These are phyloP conservation scores for Acanthoscelides obtectus DNA, from an alignment of 2,888 invertebrate species.

Conservation along the genomic window DNA sequence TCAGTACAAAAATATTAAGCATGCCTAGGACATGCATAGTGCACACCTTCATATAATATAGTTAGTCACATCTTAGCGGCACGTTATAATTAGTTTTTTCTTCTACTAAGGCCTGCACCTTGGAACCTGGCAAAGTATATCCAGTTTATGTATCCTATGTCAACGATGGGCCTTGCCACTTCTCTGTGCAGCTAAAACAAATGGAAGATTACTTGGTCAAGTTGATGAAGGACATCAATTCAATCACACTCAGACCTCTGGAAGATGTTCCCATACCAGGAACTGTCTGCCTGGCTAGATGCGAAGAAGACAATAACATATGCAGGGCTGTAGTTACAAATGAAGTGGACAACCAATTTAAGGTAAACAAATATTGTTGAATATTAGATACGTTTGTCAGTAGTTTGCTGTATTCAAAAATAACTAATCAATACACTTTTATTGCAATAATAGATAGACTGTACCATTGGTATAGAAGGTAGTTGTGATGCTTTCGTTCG, in stretches of 20 bases:
- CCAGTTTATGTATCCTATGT: constrained; percentile 71
- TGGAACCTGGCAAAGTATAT: constrained; percentile 56
- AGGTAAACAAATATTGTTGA: too few species aligned
- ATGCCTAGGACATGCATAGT: too few species aligned
- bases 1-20: too few species aligned
- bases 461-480: too few species aligned
- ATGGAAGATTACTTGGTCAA: constrained; percentile 57
- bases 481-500: too few species aligned
- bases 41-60: too few species aligned
- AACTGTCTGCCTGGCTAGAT: constrained; percentile 71
- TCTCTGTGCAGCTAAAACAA: constrained; percentile 67
- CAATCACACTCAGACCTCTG: constrained; percentile 56
- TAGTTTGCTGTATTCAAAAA: too few species aligned
- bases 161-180: constrained; percentile 74
- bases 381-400: too few species aligned
- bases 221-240: constrained; percentile 71
- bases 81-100: constrained; percentile 30
- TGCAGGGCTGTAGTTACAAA: constrained; percentile 75
- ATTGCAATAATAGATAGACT: too few species aligned
- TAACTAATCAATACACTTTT: too few species aligned
- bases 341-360: constrained; percentile 65
- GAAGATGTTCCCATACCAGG: constrained; percentile 68
- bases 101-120: constrained; percentile 53
- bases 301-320: constrained; percentile 62
- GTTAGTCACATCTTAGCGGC: too few species aligned